phyloP scores from a whole-genome alignment of 2,888 invertebrate genomes.

The Erannis defoliaria region DNA sequence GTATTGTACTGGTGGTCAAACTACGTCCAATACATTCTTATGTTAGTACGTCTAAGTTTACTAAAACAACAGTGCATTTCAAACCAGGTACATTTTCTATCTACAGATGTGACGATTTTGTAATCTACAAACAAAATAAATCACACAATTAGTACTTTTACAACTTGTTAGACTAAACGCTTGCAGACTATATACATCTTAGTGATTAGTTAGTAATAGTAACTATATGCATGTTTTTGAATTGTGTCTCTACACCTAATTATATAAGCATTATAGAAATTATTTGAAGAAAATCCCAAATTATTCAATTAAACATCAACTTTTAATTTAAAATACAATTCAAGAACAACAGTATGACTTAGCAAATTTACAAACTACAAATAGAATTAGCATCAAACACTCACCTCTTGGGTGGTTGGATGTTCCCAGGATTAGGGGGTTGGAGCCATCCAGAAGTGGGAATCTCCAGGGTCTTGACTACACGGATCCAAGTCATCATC shows the following conservation, averaged over 20 bases:
- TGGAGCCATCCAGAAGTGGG: conserved; percentile 65
- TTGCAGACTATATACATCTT: conserved; percentile 46
- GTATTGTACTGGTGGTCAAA: no score
- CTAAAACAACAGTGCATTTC: not conserved
- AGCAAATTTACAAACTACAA: conserved; percentile 49
- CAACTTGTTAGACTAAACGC: conserved; percentile 7
- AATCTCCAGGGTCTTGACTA: conserved; percentile 62
- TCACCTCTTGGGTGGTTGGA: conserved; percentile 74
- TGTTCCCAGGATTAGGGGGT: conserved; percentile 69
- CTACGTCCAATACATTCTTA: no score
- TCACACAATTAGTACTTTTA: not conserved
- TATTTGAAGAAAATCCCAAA: not conserved
- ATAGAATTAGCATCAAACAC: conserved; percentile 57
- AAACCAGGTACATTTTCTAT: conserved; percentile 16
- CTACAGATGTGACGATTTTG: conserved; percentile 47
- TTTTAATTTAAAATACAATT: conserved; percentile 27
- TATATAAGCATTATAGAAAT: not conserved
- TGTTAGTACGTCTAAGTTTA: not conserved
- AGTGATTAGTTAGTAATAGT: conserved; percentile 31
- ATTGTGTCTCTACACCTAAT: conserved; percentile 21
- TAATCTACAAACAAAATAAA: not conserved
- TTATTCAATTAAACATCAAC: not conserved
- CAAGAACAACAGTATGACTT: conserved; percentile 38
- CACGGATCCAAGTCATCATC: conserved; percentile 55
- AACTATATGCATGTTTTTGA: conserved; percentile 36